Base-by-base conservation (phyloP, 2,797 vertebrate genomes). In the Sardinella longiceps region DNA sequence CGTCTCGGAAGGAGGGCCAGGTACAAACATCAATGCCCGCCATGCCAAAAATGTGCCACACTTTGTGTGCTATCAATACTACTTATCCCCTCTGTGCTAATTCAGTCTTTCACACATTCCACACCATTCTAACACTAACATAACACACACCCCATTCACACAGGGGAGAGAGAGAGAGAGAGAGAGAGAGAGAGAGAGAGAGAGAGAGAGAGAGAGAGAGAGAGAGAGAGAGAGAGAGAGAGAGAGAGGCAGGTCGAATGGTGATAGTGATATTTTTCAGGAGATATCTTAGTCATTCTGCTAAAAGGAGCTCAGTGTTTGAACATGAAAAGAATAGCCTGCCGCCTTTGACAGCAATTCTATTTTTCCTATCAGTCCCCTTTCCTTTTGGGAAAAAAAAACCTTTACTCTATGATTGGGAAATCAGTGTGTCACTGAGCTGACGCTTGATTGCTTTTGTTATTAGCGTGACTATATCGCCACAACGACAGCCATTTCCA, bases 381-480 rank as follows among this genome's bases (percentile, higher is more conserved):
- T 28, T 18, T 18, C 30, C 20, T 15, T 37, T 3, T 33, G n/a
- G n/a, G 2, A 43, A 43, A n/a, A 43, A 43, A 43, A 48, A 5
- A 48, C 10, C 37, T 77, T 77, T 77, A 20, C 23, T 77, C 70
- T 77, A 15, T 77, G 15, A 37, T n/a, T 77, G 70, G 70, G 37
- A 77, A 77, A 77, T 77, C 70, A 77, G 70, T 37, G 15, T 74
- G 70, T 77, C 70, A 77, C 70, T 1, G 70, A 77, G 70, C 43
- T 77, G 70, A 77, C 6, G 33, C 37, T 2, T 77, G 70, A 77
- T 77, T 77, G 70, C 70, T 39, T 77, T 77, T 77, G 70, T 77
- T 77, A 77, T 43, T 77, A 77, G 70, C 70, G 4, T 43, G 70
- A 39, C 70, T 77, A 20, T 37, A 37, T 43, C 37, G 7, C 70